A percentile compares a stretch with the other conserved stretches of the same genome.
phyloP scores from a whole-genome alignment of 30 jellyfish, hydroid and myxozoan genomes.

The Aurelia sp. region DNA sequence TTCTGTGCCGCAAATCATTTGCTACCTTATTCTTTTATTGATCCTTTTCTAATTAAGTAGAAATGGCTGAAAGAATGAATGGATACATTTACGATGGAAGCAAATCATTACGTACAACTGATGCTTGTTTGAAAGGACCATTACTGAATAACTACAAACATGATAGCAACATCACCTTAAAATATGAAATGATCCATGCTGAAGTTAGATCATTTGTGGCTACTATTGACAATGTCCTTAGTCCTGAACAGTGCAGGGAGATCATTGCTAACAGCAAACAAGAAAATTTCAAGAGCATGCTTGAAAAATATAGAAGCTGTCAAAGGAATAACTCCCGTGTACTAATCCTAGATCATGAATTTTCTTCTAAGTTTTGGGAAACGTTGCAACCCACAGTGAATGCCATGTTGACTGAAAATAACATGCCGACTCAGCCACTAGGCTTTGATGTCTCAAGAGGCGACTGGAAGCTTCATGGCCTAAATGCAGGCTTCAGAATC shows the following conservation, averaged over 20 bases:
- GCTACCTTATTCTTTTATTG: too few species aligned
- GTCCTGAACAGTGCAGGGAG: slow-evolving; percentile 29
- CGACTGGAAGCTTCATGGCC: slow-evolving; percentile 39
- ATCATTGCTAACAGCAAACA: slow-evolving; percentile 13
- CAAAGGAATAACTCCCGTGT: slow-evolving; percentile 49
- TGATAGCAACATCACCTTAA: not conserved
- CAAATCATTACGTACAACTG: slow-evolving; percentile 37
- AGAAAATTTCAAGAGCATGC: slow-evolving; percentile 3
- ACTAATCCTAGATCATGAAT: slow-evolving; percentile 29
- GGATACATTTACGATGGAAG: slow-evolving; percentile 7
- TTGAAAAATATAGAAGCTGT: not conserved
- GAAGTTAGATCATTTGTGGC: slow-evolving; percentile 26
- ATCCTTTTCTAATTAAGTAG: too few species aligned
- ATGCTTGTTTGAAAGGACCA: slow-evolving; percentile 16
- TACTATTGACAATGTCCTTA: slow-evolving; percentile 25
- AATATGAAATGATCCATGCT: slow-evolving; percentile 4
- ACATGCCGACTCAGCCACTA: not conserved
- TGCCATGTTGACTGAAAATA: not conserved
- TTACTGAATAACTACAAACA: not conserved
- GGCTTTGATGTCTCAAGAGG: slow-evolving; percentile 69
- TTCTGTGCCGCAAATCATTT: too few species aligned
- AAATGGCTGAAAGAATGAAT: not conserved
- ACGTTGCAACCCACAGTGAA: slow-evolving; percentile 1
- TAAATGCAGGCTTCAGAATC: slow-evolving; percentile 47
- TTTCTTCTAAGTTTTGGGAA: slow-evolving; percentile 51